Evolutionary conservation across 2,113 vertebrate genomes (phyloP).

Genomic region (Brevimyrus niger): DNA sequence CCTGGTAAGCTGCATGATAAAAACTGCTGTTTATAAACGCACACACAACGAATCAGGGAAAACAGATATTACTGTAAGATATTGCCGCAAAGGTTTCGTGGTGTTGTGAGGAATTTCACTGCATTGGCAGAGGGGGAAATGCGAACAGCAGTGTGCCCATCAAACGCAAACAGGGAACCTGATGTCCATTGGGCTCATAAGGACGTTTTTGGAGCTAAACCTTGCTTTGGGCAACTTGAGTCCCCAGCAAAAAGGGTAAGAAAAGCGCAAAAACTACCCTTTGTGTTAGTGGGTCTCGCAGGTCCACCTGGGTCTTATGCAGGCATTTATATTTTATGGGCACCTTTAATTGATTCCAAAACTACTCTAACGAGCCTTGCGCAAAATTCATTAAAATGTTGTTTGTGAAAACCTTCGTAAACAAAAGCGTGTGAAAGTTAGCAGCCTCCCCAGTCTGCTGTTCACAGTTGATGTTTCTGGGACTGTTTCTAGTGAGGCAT

Average conservation of each 20-base stretch:
- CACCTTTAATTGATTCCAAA: neutral
- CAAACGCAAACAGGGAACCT: neutral
- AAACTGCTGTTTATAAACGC: neutral
- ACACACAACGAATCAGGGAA: neutral
- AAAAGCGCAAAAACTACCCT: neutral
- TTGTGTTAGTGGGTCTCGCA: neutral
- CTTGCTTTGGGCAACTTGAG: constrained; percentile 5
- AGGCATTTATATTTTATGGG: neutral
- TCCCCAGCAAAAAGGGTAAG: neutral
- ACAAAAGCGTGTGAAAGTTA: neutral
- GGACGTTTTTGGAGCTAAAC: neutral
- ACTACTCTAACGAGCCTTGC: neutral
- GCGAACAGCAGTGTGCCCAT: neutral
- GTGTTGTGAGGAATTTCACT: neutral
- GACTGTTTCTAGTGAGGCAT: neutral
- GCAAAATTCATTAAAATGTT: neutral
- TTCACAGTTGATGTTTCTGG: neutral
- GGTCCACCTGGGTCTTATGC: neutral
- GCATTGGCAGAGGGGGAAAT: neutral
- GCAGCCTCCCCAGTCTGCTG: neutral
- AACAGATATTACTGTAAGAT: neutral
- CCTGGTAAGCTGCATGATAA: neutral
- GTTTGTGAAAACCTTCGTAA: neutral
- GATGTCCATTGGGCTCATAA: neutral
- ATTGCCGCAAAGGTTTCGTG: neutral